A percentile compares a stretch with the other conserved stretches of the same genome.
phyloP scores from a whole-genome alignment of 1,140 invertebrate species.

The Zophobas atratus region DNA sequence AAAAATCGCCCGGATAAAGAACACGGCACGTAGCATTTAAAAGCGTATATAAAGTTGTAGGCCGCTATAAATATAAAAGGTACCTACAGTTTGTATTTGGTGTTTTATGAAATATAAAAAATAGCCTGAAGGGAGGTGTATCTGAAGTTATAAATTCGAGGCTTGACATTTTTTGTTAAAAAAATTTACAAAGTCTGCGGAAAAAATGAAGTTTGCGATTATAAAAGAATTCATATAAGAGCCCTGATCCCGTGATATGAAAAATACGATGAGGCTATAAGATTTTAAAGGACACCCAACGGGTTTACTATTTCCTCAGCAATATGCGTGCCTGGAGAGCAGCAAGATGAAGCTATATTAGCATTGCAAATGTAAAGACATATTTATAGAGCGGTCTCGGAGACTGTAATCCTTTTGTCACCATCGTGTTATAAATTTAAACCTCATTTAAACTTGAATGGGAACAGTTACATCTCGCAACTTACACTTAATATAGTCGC shows the following conservation, averaged over 20 bases:
- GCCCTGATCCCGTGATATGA: conserved; percentile 51
- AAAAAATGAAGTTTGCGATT: conserved; percentile 47
- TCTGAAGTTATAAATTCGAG: conserved; percentile 43
- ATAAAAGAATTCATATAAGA: conserved; percentile 51
- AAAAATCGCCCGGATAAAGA: conserved; percentile 35
- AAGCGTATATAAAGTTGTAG: conserved; percentile 41
- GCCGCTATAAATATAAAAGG: conserved; percentile 41
- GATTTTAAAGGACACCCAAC: conserved; percentile 56
- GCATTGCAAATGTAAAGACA: conserved; percentile 55
- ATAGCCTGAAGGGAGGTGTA: conserved; percentile 41
- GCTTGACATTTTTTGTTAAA: conserved; percentile 41
- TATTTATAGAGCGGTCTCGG: conserved; percentile 53
- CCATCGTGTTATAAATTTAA: conserved; percentile 54
- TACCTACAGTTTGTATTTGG: conserved; percentile 38
- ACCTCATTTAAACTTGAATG: conserved; percentile 52
- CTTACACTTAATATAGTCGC: conserved; percentile 31
- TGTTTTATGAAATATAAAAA: conserved; percentile 50
- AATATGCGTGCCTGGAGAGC: conserved; percentile 53
- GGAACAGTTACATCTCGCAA: conserved; percentile 47
- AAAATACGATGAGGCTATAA: conserved; percentile 51
- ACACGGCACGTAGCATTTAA: conserved; percentile 38
- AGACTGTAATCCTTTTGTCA: conserved; percentile 55
- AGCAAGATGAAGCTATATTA: conserved; percentile 53
- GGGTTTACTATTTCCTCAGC: conserved; percentile 48
- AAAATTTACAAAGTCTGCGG: conserved; percentile 37